Conservation (phyloP, 2,797 vertebrate species). For the Mormyrus proboscirostris region DNA sequence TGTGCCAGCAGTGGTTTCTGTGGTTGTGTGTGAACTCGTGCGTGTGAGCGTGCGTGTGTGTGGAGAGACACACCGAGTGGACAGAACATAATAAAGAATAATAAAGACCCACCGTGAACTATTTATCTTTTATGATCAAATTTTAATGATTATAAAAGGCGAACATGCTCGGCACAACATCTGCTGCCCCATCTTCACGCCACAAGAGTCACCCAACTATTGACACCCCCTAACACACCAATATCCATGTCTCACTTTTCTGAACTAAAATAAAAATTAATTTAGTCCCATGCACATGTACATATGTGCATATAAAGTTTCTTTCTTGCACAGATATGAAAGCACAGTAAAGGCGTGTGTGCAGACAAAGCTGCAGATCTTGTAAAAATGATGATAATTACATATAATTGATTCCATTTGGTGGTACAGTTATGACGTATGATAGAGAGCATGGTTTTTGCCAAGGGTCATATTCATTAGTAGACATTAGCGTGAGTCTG, state of each 20-base stretch:
- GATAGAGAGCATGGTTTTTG: neutral
- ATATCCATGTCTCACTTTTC: neutral
- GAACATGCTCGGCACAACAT: slow-evolving; percentile 46
- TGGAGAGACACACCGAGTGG: neutral
- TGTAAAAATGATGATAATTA: neutral
- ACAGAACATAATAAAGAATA: slow-evolving; percentile 28
- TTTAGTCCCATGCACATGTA: neutral
- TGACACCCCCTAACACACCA: neutral
- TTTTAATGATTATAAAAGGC: slow-evolving; percentile 51
- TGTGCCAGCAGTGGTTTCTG: slow-evolving; percentile 50
- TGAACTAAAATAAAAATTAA: neutral
- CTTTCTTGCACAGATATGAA: neutral
- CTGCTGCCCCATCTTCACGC: neutral
- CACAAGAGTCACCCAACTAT: neutral
- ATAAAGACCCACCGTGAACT: slow-evolving; percentile 44
- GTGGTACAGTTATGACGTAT: neutral
- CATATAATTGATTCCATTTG: neutral
- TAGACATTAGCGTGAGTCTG: neutral
- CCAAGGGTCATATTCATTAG: neutral
- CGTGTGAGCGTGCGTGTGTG: slow-evolving; percentile 28
- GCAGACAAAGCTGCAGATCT: neutral
- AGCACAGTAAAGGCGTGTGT: neutral
- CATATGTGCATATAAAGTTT: neutral
- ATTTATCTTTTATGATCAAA: slow-evolving; percentile 54
- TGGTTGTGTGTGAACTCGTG: slow-evolving; percentile 38